Conservation (phyloP, 1,140 invertebrate genomes). For the Nylanderia fulva region DNA sequence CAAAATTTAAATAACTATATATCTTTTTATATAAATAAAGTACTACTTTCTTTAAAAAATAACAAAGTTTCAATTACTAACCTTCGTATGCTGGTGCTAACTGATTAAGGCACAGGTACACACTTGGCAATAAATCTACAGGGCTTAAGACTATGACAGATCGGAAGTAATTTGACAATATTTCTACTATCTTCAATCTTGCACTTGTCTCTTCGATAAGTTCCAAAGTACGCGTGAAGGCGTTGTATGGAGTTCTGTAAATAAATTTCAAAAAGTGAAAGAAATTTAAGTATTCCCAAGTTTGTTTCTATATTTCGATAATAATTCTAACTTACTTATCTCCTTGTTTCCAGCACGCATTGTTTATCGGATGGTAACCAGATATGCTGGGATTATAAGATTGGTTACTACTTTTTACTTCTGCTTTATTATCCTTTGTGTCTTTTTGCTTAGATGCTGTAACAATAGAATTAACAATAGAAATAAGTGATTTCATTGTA, state of each 20-base stretch:
- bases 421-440: conserved; percentile 20
- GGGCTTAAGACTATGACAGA: conserved; percentile 96
- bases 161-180: conserved; percentile 96
- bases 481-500: conserved; percentile 8
- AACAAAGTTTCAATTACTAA: conserved; percentile 67
- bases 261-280: conserved; percentile 36
- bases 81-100: conserved; percentile 97
- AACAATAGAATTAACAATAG: background rate
- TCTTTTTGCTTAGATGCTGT: conserved; percentile 73
- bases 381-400: conserved; percentile 92
- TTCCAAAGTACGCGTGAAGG: conserved; percentile 96
- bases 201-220: conserved; percentile 95
- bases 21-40: conserved; percentile 6
- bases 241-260: conserved; percentile 96
- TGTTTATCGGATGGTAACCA: conserved; percentile 95
- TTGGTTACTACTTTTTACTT: conserved; percentile 63
- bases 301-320: background rate
- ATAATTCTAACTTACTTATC: conserved; percentile 88
- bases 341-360: conserved; percentile 94
- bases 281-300: background rate
- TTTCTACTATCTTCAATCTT: conserved; percentile 97
- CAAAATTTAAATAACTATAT: conserved; percentile 15
- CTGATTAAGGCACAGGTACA: conserved; percentile 98
- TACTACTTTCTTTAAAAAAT: conserved; percentile 11
- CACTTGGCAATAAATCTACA: conserved; percentile 94